These are phyloP conservation scores for Arrhamphus sclerolepis DNA, from an alignment of 2,797 vertebrate genomes.

Conservation along the genomic window DNA sequence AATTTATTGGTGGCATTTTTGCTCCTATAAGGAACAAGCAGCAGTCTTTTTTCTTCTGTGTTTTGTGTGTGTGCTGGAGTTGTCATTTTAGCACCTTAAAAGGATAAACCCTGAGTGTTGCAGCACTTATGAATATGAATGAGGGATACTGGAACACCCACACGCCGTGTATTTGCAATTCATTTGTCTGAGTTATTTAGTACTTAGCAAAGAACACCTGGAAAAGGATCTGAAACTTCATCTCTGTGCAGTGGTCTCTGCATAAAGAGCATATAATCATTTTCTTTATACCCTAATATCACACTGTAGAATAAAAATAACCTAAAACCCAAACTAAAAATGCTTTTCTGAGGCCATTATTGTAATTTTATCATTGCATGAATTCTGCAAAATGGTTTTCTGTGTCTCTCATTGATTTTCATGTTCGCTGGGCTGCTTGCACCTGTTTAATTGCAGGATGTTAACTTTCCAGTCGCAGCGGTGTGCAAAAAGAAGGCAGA, in stretches of 20 bases:
- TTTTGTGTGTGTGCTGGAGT: slow-evolving; percentile 4
- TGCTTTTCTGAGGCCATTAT: too few relatives aligned
- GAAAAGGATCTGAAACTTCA: slow-evolving; percentile 29
- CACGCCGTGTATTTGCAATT: slow-evolving; percentile 53
- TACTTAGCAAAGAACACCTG: slow-evolving; percentile 39
- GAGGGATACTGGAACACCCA: slow-evolving; percentile 58
- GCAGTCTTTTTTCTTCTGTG: slow-evolving; percentile 26
- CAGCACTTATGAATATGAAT: slow-evolving; percentile 60
- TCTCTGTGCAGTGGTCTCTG: slow-evolving; percentile 9
- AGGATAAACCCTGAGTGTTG: slow-evolving; percentile 47
- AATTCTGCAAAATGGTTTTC: too few relatives aligned
- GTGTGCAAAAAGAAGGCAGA: too few relatives aligned
- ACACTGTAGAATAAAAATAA: too few relatives aligned
- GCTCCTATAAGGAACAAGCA: slow-evolving; percentile 20
- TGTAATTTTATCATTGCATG: too few relatives aligned
- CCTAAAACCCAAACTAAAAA: too few relatives aligned
- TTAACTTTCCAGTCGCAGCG: too few relatives aligned
- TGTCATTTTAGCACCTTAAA: slow-evolving; percentile 49
- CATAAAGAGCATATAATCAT: background rate
- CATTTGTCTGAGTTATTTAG: slow-evolving; percentile 43
- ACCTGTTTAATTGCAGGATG: too few relatives aligned
- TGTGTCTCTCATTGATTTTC: too few relatives aligned
- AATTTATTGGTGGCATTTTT: slow-evolving; percentile 24
- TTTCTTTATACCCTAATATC: background rate
- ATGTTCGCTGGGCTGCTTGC: too few relatives aligned